Conservation (phyloP, 2,888 invertebrate species). For the Andrena camellia region DNA sequence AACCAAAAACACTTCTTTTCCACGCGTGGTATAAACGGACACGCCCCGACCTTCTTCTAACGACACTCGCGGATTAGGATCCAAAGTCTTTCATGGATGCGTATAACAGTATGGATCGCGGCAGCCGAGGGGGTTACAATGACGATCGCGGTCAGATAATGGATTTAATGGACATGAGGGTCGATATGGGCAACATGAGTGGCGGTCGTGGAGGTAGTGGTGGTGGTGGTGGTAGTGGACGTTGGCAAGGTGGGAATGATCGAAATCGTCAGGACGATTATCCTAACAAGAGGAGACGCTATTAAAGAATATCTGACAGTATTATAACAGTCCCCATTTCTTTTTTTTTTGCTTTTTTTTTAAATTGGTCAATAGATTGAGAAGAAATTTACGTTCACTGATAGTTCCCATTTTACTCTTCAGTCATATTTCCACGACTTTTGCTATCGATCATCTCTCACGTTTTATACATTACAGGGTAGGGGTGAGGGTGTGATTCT, state of each 20-base stretch:
- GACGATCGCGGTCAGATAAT: slow-evolving; percentile 84
- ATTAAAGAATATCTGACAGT: slow-evolving; percentile 81
- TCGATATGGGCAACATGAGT: slow-evolving; percentile 83
- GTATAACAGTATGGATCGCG: slow-evolving; percentile 84
- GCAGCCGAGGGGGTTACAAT: slow-evolving; percentile 83
- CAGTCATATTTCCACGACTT: slow-evolving; percentile 50
- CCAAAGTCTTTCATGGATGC: slow-evolving; percentile 86
- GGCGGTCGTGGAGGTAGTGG: slow-evolving; percentile 82
- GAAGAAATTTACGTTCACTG: slow-evolving; percentile 30
- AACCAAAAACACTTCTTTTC: slow-evolving; percentile 22
- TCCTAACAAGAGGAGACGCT: slow-evolving; percentile 89
- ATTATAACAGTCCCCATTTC: slow-evolving; percentile 28
- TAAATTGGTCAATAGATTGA: slow-evolving; percentile 1
- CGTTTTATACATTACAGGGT: slow-evolving; percentile 26
- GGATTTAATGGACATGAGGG: slow-evolving; percentile 85
- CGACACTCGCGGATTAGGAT: slow-evolving; percentile 77
- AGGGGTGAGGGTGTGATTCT: slow-evolving; percentile 1
- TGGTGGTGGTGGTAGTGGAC: slow-evolving; percentile 81
- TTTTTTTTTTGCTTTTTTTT: slow-evolving; percentile 7
- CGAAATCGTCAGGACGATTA: slow-evolving; percentile 89
- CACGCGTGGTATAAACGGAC: slow-evolving; percentile 6
- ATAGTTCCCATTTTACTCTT: slow-evolving; percentile 50
- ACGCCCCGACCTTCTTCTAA: slow-evolving; percentile 17
- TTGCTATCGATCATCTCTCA: slow-evolving; percentile 48
- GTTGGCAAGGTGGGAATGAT: slow-evolving; percentile 85